Evolutionary conservation across 2,113 vertebrate genomes (phyloP).

Genomic region (Sander vitreus): DNA sequence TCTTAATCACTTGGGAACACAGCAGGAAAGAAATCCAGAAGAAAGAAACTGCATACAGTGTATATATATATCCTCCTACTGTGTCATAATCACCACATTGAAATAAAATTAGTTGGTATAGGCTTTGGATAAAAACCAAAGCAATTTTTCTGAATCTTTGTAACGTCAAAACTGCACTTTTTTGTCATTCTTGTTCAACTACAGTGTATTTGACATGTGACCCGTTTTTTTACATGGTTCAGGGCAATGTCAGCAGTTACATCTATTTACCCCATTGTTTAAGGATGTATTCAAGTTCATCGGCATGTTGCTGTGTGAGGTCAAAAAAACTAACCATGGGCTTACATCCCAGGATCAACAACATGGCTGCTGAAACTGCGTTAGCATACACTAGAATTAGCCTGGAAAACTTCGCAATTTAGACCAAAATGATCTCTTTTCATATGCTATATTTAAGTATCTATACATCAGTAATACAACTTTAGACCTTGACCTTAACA

Average conservation of each 20-base stretch:
- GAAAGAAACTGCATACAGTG: slow-evolving; percentile 6
- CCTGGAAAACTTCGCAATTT: not conserved
- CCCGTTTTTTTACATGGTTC: slow-evolving; percentile 13
- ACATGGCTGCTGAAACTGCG: slow-evolving; percentile 17
- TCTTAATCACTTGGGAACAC: slow-evolving; percentile 56
- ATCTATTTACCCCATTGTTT: not conserved
- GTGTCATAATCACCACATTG: not conserved
- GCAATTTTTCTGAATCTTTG: not conserved
- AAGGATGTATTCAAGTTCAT: slow-evolving; percentile 1
- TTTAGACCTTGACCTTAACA: not conserved
- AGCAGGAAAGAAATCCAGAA: slow-evolving; percentile 27
- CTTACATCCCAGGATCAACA: slow-evolving; percentile 29
- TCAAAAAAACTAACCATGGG: slow-evolving; percentile 24
- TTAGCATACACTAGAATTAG: not conserved
- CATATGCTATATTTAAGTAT: not conserved
- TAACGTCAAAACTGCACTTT: slow-evolving; percentile 19
- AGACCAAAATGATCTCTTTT: not conserved
- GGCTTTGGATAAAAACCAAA: not conserved
- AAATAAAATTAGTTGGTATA: not conserved
- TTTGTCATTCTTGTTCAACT: not conserved
- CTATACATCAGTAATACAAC: not conserved
- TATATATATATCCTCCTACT: not conserved
- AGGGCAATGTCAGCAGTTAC: not conserved
- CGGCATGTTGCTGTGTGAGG: not conserved
- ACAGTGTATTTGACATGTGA: slow-evolving; percentile 1